phyloP scores from a whole-genome alignment of 2,797 vertebrate species.

The Petrocephalus sullivani region DNA sequence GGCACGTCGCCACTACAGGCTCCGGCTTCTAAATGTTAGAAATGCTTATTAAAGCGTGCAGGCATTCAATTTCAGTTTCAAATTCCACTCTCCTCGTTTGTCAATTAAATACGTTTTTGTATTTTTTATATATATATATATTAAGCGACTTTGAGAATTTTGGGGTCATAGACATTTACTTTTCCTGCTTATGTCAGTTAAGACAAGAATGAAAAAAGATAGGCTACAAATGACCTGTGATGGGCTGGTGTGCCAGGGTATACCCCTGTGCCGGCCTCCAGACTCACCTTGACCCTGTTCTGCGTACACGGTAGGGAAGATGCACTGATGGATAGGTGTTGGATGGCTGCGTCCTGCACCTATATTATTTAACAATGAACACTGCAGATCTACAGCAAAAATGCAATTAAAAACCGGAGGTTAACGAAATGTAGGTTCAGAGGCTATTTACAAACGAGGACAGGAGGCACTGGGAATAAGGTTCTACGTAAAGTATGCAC shows the following conservation, averaged over 20 bases:
- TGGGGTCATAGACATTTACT: background rate
- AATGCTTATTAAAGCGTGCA: constrained; percentile 6
- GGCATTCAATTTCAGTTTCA: background rate
- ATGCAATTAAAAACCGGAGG: background rate
- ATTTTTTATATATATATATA: background rate
- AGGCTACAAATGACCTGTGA: background rate
- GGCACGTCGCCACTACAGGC: background rate
- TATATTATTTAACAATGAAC: background rate
- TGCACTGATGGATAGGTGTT: background rate
- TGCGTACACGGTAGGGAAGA: background rate
- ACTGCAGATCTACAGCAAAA: background rate
- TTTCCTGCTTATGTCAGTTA: background rate
- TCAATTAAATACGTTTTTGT: constrained; percentile 7
- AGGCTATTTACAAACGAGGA: background rate
- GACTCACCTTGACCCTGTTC: constrained; percentile 1
- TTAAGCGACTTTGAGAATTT: background rate
- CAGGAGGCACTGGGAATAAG: background rate
- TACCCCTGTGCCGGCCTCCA: background rate
- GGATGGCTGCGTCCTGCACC: background rate
- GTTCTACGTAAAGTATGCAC: background rate
- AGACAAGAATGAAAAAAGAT: background rate
- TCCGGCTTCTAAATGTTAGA: background rate
- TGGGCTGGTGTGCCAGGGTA: background rate
- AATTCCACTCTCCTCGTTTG: background rate
- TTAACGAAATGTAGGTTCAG: background rate